Evolutionary conservation across 2,888 invertebrate species (phyloP), one percentile per base, ranked within the genome.

Genomic region (Iphiclides podalirius): DNA sequence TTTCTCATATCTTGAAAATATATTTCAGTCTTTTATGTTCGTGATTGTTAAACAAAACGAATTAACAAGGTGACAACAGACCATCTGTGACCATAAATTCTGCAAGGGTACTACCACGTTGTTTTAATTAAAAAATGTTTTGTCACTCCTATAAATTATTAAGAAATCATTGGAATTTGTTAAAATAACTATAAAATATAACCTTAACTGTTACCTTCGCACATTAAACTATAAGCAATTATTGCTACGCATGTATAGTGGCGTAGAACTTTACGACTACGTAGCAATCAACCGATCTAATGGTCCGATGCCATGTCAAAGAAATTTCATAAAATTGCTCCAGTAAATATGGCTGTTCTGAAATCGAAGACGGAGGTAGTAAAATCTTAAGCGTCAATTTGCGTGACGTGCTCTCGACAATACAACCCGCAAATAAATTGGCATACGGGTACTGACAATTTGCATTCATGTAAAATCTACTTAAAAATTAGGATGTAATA

Each of bases 261-360:
- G 59, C 70, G 71, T 23, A 33, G 33, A 26, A 34, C 26, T 39
- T 39, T 49, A 72, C 70, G 67, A 63, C 63, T 64, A 58, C 69
- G 73, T 72, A 77, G 79, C 77, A 81, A 81, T 83, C 82, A 78
- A 67, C 67, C 66, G 66, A 72, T 76, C 72, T 87, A 87, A 87
- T 86, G 86, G 72, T 69, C 55, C 72, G 72, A 86, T 87, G 80
- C 77, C 86, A 87, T 86, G 86, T 85, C 78, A 77, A 81, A 78
- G 73, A 69, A 78, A 79, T 82, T 77, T 73, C 74, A 75, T 76
- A 78, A 79, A 81, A 77, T 72, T 60, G 65, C 62, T 63, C 59
- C 59, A 59, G 55, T 61, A 54, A 58, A 72, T 75, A 75, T 66
- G 65, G 64, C 61, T 66, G 72, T 65, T 66, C 64, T 64, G 41